phyloP scores from a whole-genome alignment of 2,797 vertebrate species.

The Eleutherodactylus coqui region DNA sequence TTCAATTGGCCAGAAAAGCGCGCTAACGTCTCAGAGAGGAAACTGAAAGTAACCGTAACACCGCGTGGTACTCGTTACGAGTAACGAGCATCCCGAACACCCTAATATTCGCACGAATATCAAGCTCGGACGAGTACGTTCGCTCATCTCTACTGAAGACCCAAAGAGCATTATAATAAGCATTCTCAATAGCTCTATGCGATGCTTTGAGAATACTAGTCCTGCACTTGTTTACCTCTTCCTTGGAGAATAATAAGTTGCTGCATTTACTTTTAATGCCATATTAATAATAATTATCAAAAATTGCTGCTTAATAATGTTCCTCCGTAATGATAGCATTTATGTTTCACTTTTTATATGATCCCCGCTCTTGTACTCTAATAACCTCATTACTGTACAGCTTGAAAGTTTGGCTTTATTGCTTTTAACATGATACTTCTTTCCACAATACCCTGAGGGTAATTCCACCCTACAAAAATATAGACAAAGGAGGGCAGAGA shows the following conservation, averaged over 20 bases:
- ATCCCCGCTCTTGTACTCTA: slow-evolving; percentile 9
- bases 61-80: no score
- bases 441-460: slow-evolving; percentile 38
- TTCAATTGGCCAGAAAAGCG: no score
- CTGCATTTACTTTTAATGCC: neutral
- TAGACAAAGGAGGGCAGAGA: slow-evolving; percentile 33
- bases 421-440: slow-evolving; percentile 45
- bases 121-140: no score
- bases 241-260: neutral
- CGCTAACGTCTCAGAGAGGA: no score
- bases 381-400: slow-evolving; percentile 13
- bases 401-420: slow-evolving; percentile 47
- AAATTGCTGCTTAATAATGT: neutral
- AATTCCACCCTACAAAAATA: slow-evolving; percentile 51
- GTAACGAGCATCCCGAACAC: no score
- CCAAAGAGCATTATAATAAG: neutral
- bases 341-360: slow-evolving; percentile 7
- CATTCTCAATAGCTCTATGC: neutral
- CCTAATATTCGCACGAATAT: no score
- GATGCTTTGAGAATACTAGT: neutral
- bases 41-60: no score
- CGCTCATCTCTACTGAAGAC: no score
- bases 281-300: slow-evolving; percentile 9
- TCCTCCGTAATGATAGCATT: neutral
- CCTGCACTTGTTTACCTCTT: neutral